A percentile compares a stretch with the other conserved stretches of the same genome.
Evolutionary conservation across 2,113 vertebrate genomes (phyloP).

Genomic region (Pardalotus punctatus): DNA sequence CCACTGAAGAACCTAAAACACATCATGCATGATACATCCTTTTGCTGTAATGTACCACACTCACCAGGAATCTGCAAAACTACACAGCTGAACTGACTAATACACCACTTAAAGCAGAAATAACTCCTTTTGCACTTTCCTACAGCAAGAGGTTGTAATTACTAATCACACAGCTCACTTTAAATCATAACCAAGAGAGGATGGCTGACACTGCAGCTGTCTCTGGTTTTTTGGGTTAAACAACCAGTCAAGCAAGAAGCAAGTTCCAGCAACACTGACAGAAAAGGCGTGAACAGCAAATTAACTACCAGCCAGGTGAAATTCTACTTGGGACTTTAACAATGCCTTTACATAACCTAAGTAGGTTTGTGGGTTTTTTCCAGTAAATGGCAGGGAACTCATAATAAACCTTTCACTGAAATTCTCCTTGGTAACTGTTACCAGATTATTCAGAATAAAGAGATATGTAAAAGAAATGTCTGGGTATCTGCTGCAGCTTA

Average conservation of each 20-base stretch:
- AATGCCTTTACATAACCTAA: not conserved
- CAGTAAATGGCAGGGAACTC: not conserved
- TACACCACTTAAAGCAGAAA: not conserved
- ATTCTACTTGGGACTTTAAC: not conserved
- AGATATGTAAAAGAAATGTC: not conserved
- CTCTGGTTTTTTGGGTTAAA: not conserved
- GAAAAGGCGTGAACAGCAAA: not conserved
- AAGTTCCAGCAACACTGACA: not conserved
- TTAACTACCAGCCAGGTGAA: not conserved
- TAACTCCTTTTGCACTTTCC: not conserved
- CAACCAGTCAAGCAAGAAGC: not conserved
- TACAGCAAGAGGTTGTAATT: not conserved
- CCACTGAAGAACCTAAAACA: slow-evolving; percentile 73
- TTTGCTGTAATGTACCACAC: not conserved
- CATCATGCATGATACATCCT: not conserved
- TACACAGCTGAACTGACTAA: not conserved
- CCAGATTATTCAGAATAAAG: not conserved
- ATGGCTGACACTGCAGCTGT: not conserved
- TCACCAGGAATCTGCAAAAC: not conserved
- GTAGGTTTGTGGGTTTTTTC: not conserved
- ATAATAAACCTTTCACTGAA: not conserved
- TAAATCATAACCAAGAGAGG: not conserved
- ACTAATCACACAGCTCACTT: not conserved
- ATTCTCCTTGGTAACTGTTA: not conserved
- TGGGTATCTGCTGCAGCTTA: not conserved